Percentiles rank a stretch among this genome's conserved stretches.
phyloP scores from a whole-genome alignment of 2,888 invertebrate species.

The Nezara viridula region DNA sequence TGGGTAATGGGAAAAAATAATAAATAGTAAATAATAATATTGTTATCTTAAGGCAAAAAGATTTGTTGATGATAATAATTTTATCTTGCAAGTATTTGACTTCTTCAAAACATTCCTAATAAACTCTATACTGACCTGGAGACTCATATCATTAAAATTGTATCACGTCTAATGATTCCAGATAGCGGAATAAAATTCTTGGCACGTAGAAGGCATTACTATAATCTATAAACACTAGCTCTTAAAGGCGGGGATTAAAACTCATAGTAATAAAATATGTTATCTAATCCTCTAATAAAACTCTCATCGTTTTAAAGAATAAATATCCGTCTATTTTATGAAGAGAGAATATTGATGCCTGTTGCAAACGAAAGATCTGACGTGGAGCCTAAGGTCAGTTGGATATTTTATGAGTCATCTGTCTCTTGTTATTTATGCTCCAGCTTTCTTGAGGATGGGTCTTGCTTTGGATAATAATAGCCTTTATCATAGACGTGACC shows the following conservation, averaged over 20 bases:
- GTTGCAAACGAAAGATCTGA: neutral
- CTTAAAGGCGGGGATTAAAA: too few species aligned
- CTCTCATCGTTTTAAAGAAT: neutral
- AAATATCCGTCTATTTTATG: neutral
- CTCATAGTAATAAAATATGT: neutral
- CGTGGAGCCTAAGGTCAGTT: neutral
- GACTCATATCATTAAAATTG: neutral
- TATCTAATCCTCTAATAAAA: neutral
- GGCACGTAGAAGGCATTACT: neutral
- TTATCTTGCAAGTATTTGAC: too few species aligned
- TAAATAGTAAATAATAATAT: too few species aligned
- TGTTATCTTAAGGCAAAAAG: too few species aligned
- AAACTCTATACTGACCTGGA: too few species aligned
- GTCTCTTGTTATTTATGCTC: neutral
- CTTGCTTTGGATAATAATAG: constrained; percentile 5
- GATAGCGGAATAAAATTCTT: neutral
- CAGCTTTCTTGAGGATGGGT: neutral
- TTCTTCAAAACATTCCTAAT: too few species aligned
- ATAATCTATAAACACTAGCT: neutral
- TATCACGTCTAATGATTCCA: too few species aligned
- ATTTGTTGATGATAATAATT: too few species aligned
- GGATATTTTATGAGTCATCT: neutral
- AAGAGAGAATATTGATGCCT: neutral
- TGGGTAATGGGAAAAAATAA: too few species aligned
- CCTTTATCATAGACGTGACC: neutral